Evolutionary conservation across 2,888 invertebrate genomes (phyloP), one percentile per base, ranked within the genome.

Genomic region (Troides aeacus): DNA sequence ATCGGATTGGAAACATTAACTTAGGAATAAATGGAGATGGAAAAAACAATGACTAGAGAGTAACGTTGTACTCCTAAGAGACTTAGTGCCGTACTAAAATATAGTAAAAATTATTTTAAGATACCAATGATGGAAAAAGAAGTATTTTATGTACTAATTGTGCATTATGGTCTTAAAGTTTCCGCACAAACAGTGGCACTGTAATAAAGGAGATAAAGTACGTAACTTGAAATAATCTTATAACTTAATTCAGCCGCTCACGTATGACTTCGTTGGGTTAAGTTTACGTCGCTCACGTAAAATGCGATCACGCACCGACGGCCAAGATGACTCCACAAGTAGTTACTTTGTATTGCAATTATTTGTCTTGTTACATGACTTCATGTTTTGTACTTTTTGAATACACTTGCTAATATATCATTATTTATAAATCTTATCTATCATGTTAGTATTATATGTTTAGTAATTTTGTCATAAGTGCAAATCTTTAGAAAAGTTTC

Each of bases 271-370:
- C 76, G 78, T 83, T 80, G 81, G 79, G 82, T 82, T 79, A 53
- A 77, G 74, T 78, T 83, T 83, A 79, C 78, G 79, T 80, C 77
- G 80, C 84, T 84, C 86, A 87, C 84, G 87, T 88, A 88, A 84
- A 50, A 80, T 80, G 81, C 76, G 78, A 85, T 88, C 88, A 87
- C 86, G 85, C 85, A 76, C 76, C 79, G 85, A 85, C 85, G 84
- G 85, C 79, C 77, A 77, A 78, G 79, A 78, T 78, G 72, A 75
- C 78, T 83, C n/a, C 46, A 81, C 78, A 79, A 75, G 81, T 81
- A 81, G 79, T 74, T 69, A 74, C 77, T 76, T 76, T 75, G 81
- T 83, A 81, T 81, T 79, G 81, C 81, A 83, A 83, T 84, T 84
- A 70, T 66, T 66, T 63, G 15, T 63, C 71, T 69, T 69, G 59